Base-by-base conservation (phyloP, 2,888 invertebrate genomes). In the Alentia gelatinosa region DNA sequence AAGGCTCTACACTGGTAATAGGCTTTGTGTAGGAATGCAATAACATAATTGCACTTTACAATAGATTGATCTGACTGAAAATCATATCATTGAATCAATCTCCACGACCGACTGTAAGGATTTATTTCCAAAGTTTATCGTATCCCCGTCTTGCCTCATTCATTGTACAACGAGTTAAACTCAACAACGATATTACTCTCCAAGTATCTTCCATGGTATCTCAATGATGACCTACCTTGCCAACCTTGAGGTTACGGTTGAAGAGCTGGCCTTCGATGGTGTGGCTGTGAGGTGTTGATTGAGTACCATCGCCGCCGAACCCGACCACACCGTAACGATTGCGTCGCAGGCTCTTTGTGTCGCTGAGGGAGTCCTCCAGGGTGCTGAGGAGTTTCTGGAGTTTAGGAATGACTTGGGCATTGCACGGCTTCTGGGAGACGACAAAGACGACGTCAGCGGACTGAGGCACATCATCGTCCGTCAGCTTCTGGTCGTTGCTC, bases 351-450 rank as follows among this genome's bases (percentile, higher is more conserved):
- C 75, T 30, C 37, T 90, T 47, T 15, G 19, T 37, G 47, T n/a
- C 75, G 15, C 15, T n/a, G 4, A 86, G 86, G 9, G 86, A 12
- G 30, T 40, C 47, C 63, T 89, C 89, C n/a, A 89, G 30, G 40
- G 26, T 75, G 42, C n/a, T 42, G 4, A 63, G 56, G 26, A 89
- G 5, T 35, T 68, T 68, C 75, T 89, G n/a, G 3, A 89, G 94
- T 42, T 95, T 94, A 91, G 93, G 91, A 40, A 94, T 97, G 0
- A 98, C 95, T 93, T 97, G 97, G 92, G 97, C 97, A 96, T 98
- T 99, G 96, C 99, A 99, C 5, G 97, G 96, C 93, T 98, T 98
- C 0, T 98, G 98, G 95, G 98, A 98, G 12, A 98, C 97, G 0
- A 98, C 97, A 90, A 98, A 97, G 0, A 98, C 96, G 91, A 98